Percentiles rank a stretch among this genome's conserved stretches.
phyloP scores from a whole-genome alignment of 2,113 vertebrate genomes.

The Nothobranchius kuhntae region DNA sequence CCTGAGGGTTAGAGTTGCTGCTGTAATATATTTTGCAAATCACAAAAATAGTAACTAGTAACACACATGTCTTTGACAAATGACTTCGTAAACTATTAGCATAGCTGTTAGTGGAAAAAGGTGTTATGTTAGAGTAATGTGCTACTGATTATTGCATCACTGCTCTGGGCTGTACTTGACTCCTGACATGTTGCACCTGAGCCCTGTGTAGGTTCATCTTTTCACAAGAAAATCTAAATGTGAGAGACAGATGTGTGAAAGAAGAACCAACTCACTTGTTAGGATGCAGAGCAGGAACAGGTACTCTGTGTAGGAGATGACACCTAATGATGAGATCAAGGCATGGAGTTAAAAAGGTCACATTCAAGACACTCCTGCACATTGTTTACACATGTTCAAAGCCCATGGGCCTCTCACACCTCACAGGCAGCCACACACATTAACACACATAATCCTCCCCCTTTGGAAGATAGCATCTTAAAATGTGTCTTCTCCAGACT shows the following conservation, averaged over 20 bases:
- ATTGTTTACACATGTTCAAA: conserved; percentile 76
- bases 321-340: conserved; percentile 81
- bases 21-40: too few species aligned
- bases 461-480: conserved; percentile 78
- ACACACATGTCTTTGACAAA: too few species aligned
- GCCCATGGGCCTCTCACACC: conserved; percentile 38
- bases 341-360: conserved; percentile 68
- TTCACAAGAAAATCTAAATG: too few species aligned
- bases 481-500: conserved; percentile 69
- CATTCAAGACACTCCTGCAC: conserved; percentile 37
- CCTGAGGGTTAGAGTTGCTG: too few species aligned
- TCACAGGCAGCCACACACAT: conserved; percentile 45
- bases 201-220: too few species aligned
- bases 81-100: too few species aligned
- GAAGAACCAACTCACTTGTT: conserved; percentile 87
- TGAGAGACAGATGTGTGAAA: conserved; percentile 6
- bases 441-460: conserved; percentile 67
- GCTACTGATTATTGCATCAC: too few species aligned
- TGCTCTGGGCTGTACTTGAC: too few species aligned
- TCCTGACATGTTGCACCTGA: too few species aligned
- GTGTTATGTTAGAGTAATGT: too few species aligned
- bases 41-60: too few species aligned
- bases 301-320: conserved; percentile 98
- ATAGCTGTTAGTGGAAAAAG: too few species aligned
- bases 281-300: conserved; percentile 98